These are phyloP conservation scores for Catharus bicknelli DNA, from an alignment of 2,113 vertebrate genomes.

Conservation along the genomic window DNA sequence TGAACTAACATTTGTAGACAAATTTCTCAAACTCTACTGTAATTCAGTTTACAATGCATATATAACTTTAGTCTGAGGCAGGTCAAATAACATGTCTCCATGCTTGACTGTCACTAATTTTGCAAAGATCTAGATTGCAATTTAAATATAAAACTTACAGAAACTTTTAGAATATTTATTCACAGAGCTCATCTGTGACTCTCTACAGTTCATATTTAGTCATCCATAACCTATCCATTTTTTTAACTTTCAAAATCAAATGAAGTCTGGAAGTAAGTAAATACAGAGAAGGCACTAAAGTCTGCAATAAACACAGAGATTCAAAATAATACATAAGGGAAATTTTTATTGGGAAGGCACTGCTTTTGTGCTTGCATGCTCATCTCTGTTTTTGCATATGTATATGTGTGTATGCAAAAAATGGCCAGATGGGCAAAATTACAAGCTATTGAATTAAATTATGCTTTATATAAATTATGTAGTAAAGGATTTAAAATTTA, in stretches of 20 bases:
- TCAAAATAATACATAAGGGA: not conserved
- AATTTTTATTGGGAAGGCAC: not conserved
- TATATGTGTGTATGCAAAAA: not conserved
- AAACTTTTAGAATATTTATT: not conserved
- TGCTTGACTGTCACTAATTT: not conserved
- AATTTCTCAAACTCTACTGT: not conserved
- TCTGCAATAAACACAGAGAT: not conserved
- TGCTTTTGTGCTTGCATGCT: not conserved
- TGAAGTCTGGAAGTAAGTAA: not conserved
- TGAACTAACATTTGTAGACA: not conserved
- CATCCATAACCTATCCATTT: not conserved
- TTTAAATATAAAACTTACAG: not conserved
- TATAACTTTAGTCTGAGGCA: not conserved
- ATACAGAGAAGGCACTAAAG: not conserved
- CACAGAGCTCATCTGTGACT: not conserved
- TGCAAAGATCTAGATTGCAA: not conserved
- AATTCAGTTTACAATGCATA: not conserved
- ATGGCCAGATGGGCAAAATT: not conserved
- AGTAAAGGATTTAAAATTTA: not conserved
- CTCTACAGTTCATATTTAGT: not conserved
- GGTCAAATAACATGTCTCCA: not conserved
- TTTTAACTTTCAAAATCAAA: not conserved
- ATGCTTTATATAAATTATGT: not conserved
- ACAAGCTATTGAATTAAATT: not conserved
- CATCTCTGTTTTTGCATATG: not conserved